A percentile compares a stretch with the other conserved stretches of the same genome.
Conservation (phyloP, 2,113 vertebrate species). For the Tympanuchus pallidicinctus region DNA sequence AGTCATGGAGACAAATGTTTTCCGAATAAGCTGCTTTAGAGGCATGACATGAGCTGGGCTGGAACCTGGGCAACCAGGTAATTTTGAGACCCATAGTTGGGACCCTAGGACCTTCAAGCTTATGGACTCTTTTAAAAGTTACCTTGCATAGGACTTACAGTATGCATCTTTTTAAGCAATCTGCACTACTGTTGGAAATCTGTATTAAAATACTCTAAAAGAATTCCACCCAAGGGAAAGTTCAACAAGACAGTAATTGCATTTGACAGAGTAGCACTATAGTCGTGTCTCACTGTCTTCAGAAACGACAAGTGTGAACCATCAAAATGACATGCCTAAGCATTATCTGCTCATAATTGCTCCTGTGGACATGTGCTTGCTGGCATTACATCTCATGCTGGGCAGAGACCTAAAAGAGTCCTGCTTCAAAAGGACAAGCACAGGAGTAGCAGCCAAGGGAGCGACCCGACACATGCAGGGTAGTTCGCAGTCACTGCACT, state of each 20-base stretch:
- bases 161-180: neutral
- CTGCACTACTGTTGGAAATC: neutral
- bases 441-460: neutral
- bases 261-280: neutral
- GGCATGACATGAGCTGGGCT: neutral
- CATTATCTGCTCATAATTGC: neutral
- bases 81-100: neutral
- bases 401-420: neutral
- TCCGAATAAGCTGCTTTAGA: neutral
- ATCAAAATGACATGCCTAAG: neutral
- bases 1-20: neutral
- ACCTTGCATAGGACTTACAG: neutral
- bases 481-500: neutral
- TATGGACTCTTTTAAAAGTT: neutral
- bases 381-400: neutral
- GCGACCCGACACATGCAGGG: neutral
- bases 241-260: neutral
- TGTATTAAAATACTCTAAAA: neutral
- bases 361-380: neutral
- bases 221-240: neutral
- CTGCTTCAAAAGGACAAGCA: neutral
- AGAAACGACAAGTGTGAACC: neutral
- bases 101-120: neutral
- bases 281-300: neutral
- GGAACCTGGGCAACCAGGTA: neutral